phyloP scores from a whole-genome alignment of 2,888 invertebrate species.

The Erebia palarica region DNA sequence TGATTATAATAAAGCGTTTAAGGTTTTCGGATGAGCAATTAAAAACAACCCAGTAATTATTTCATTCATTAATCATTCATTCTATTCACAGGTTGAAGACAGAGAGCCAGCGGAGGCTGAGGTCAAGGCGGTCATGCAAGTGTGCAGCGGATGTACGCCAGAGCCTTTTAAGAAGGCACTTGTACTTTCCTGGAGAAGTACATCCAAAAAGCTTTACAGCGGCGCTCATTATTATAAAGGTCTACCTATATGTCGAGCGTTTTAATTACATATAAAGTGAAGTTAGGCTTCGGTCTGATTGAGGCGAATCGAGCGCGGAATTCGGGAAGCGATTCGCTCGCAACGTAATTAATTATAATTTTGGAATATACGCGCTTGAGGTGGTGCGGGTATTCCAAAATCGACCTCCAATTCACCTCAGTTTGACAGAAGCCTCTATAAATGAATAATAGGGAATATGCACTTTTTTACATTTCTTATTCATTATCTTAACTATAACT shows the following conservation, averaged over 20 bases:
- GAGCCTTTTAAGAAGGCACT: conserved; percentile 92
- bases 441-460: no score
- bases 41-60: no score
- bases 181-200: conserved; percentile 88
- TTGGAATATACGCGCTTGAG: no score
- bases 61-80: neutral
- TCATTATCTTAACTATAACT: no score
- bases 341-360: no score
- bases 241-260: conserved; percentile 84
- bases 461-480: no score
- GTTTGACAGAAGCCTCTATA: no score
- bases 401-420: no score
- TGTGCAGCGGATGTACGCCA: conserved; percentile 88
- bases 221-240: conserved; percentile 88
- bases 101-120: conserved; percentile 92
- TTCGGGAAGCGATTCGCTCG: neutral
- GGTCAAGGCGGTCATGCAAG: conserved; percentile 89
- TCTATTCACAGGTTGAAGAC: conserved; percentile 81
- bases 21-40: no score
- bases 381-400: no score
- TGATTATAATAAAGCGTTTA: no score
- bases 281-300: neutral
- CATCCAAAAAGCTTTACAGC: conserved; percentile 88
- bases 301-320: neutral
- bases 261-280: conserved; percentile 57